A percentile compares a stretch with the other conserved stretches of the same genome.
Conservation (phyloP, 2,888 invertebrate species). For the Acleris sparsana region DNA sequence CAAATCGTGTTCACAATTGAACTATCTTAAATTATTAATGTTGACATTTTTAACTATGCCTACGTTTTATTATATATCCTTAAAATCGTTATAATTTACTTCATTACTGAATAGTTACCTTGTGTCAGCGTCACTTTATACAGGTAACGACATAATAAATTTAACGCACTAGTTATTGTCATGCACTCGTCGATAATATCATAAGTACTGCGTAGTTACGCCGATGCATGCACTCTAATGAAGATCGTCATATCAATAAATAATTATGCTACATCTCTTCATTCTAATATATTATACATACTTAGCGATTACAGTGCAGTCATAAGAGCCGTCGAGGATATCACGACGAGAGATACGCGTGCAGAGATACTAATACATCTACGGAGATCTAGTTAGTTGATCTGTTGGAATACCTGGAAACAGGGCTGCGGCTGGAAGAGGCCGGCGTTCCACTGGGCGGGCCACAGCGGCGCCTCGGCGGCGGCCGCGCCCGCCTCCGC, state of each 20-base stretch:
- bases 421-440: slow-evolving; percentile 79
- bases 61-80: slow-evolving; percentile 15
- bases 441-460: slow-evolving; percentile 70
- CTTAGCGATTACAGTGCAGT: slow-evolving; percentile 38
- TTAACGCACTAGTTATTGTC: slow-evolving; percentile 81
- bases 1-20: slow-evolving; percentile 20
- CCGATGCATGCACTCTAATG: slow-evolving; percentile 35
- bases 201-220: slow-evolving; percentile 20
- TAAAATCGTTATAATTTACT: slow-evolving; percentile 6
- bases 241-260: slow-evolving; percentile 12
- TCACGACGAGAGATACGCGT: slow-evolving; percentile 15
- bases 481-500: slow-evolving; percentile 51
- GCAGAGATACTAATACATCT: slow-evolving; percentile 32
- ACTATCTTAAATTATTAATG: slow-evolving; percentile 1
- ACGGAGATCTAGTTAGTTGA: slow-evolving; percentile 75
- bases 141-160: slow-evolving; percentile 48
- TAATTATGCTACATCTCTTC: slow-evolving; percentile 20
- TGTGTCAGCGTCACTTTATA: slow-evolving; percentile 43
- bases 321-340: slow-evolving; percentile 9
- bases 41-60: slow-evolving; percentile 24
- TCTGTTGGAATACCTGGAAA: slow-evolving; percentile 84
- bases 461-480: slow-evolving; percentile 69
- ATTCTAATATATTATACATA: slow-evolving; percentile 38
- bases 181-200: slow-evolving; percentile 61
- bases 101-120: not conserved